phyloP scores from a whole-genome alignment of 2,113 vertebrate genomes.

The Syngnathus typhle region DNA sequence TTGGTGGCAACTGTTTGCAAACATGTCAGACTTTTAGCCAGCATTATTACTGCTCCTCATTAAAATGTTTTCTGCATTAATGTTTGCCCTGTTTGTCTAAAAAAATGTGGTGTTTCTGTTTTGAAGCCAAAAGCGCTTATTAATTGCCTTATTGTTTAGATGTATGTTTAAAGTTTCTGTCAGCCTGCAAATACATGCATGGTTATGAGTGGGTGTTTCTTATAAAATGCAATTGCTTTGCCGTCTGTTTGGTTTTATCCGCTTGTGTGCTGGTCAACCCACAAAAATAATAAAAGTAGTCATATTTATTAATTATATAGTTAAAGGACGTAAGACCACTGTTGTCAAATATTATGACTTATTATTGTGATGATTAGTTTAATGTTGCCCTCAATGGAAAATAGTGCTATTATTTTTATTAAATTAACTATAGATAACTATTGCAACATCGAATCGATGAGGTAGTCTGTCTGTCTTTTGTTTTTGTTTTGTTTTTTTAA shows the following conservation, averaged over 20 bases:
- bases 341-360: too few species aligned
- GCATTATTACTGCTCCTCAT: background rate
- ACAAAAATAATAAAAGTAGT: background rate
- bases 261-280: background rate
- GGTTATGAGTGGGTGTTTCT: conserved; percentile 9
- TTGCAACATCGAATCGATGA: too few species aligned
- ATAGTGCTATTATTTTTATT: too few species aligned
- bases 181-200: background rate
- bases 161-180: conserved; percentile 2
- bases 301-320: too few species aligned
- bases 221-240: conserved; percentile 9
- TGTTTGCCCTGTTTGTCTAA: conserved; percentile 12
- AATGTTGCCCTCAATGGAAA: too few species aligned
- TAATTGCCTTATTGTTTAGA: conserved; percentile 6
- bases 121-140: conserved; percentile 2
- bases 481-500: too few species aligned
- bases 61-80: conserved; percentile 23
- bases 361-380: too few species aligned
- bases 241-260: background rate
- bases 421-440: too few species aligned
- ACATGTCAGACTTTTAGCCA: background rate
- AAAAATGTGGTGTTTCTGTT: background rate
- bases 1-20: background rate
- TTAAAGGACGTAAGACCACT: too few species aligned
- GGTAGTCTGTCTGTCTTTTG: too few species aligned